Percentiles rank a stretch among this genome's conserved stretches.
Evolutionary conservation across 2,113 vertebrate species (phyloP).

Genomic region (Engystomops pustulosus): DNA sequence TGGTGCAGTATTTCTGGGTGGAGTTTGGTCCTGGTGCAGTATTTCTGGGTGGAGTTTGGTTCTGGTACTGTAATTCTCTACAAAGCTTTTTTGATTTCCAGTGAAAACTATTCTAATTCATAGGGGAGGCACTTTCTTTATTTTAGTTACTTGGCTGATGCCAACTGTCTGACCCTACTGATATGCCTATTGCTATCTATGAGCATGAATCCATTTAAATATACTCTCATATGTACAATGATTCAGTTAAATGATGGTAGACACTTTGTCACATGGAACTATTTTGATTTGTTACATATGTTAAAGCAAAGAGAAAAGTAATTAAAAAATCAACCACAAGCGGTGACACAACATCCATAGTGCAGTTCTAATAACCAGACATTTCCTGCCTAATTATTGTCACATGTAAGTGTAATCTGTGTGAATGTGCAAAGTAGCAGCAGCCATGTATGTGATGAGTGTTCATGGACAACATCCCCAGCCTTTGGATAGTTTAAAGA

Average conservation of each 20-base stretch:
- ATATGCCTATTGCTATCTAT: too few relatives aligned
- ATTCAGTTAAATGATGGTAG: neutral
- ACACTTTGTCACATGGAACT: neutral
- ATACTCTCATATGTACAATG: neutral
- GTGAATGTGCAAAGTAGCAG: neutral
- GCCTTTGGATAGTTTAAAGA: neutral
- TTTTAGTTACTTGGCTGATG: too few relatives aligned
- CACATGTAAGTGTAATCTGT: neutral
- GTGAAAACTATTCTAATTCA: too few relatives aligned
- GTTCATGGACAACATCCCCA: neutral
- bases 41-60: too few relatives aligned
- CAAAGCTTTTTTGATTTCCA: too few relatives aligned
- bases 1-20: too few relatives aligned
- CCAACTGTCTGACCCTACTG: too few relatives aligned
- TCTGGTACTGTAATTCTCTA: too few relatives aligned
- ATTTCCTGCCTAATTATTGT: conserved; percentile 21
- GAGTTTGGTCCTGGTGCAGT: too few relatives aligned
- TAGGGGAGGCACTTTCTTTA: too few relatives aligned
- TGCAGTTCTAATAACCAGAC: neutral
- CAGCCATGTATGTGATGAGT: neutral
- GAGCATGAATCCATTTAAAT: too few relatives aligned
- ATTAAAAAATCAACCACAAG: neutral
- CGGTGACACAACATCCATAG: neutral
- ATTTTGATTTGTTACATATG: neutral
- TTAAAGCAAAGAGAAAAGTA: neutral